These are phyloP conservation scores for Parnassius apollo DNA, from an alignment of 2,888 invertebrate species.

Conservation along the genomic window DNA sequence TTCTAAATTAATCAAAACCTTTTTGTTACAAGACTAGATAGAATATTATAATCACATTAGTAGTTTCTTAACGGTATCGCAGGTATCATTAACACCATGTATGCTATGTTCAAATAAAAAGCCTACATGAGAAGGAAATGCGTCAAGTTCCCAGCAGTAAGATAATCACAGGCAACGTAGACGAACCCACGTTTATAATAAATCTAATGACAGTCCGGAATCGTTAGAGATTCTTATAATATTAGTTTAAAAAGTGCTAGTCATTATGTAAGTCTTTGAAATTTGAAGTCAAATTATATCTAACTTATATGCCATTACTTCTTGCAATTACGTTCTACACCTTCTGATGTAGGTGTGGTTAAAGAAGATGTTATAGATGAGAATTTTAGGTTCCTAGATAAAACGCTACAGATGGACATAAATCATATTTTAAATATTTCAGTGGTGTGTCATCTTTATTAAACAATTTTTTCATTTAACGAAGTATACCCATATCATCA, in stretches of 20 bases:
- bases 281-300: no score
- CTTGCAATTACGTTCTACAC: not conserved
- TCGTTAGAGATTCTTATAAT: slow-evolving; percentile 40
- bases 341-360: no score
- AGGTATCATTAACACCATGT: slow-evolving; percentile 40
- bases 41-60: slow-evolving; percentile 25
- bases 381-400: no score
- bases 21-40: not conserved
- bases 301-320: not conserved
- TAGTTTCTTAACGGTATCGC: slow-evolving; percentile 36
- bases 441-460: no score
- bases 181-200: slow-evolving; percentile 44
- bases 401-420: no score
- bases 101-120: slow-evolving; percentile 40
- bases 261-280: not conserved
- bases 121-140: slow-evolving; percentile 34
- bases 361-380: no score
- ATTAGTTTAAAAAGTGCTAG: not conserved
- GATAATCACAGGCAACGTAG: slow-evolving; percentile 39
- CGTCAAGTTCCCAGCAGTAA: slow-evolving; percentile 33
- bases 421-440: no score
- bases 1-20: not conserved
- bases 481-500: not conserved
- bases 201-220: slow-evolving; percentile 43
- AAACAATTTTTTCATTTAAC: not conserved